These are phyloP conservation scores for Macrophya alboannulata DNA, from an alignment of 2,888 invertebrate genomes.

Conservation along the genomic window DNA sequence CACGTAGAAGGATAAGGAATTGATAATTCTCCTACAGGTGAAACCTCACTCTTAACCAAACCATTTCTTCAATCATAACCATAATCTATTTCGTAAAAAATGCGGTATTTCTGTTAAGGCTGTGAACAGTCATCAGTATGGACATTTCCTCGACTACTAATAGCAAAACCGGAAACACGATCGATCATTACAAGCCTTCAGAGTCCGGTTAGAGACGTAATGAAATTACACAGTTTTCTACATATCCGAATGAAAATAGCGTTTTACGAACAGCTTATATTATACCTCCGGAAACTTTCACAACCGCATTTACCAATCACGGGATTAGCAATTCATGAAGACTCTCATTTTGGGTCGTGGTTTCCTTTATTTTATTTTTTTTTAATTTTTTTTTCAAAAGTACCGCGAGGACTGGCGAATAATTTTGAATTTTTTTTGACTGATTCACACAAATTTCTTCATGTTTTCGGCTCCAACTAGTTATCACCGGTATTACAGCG, in stretches of 20 bases:
- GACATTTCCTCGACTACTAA: neutral
- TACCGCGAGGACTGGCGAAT: neutral
- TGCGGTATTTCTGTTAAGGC: neutral
- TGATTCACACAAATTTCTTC: neutral
- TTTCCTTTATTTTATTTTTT: neutral
- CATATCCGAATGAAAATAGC: neutral
- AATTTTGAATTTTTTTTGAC: neutral
- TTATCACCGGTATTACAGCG: neutral
- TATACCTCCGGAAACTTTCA: neutral
- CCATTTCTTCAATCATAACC: neutral
- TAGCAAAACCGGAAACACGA: neutral
- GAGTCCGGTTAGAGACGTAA: neutral
- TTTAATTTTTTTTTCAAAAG: too few species aligned
- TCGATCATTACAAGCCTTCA: neutral
- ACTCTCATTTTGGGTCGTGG: too few species aligned
- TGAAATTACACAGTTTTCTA: neutral
- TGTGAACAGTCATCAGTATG: neutral
- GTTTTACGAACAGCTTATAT: neutral
- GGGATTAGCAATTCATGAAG: too few species aligned
- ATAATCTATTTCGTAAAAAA: neutral
- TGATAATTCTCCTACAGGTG: neutral
- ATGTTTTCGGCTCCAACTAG: neutral
- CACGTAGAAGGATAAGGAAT: constrained; percentile 1
- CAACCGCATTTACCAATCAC: neutral
- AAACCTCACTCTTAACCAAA: neutral